Conservation (phyloP, 2,113 vertebrate species). For the Phalacrocorax brasilianus region DNA sequence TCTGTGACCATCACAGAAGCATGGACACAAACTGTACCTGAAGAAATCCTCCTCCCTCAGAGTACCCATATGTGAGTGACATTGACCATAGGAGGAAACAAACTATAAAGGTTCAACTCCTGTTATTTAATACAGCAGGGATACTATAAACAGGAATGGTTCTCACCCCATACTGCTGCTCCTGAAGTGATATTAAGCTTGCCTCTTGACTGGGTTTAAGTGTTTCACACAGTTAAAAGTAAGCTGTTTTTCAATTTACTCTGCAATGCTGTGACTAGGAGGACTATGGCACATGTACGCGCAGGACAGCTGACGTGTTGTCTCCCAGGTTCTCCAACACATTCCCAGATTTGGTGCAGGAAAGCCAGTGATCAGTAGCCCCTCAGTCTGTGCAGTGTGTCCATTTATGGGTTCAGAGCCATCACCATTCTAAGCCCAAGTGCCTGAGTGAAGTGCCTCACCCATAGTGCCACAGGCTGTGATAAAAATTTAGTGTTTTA, state of each 20-base stretch:
- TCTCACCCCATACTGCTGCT: not conserved
- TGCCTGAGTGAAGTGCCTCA: not conserved
- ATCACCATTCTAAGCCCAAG: not conserved
- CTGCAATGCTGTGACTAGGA: not conserved
- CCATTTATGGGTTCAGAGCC: not conserved
- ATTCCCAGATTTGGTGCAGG: not conserved
- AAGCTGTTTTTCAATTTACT: not conserved
- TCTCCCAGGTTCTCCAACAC: not conserved
- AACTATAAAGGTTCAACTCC: not conserved
- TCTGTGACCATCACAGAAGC: not conserved
- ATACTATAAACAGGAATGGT: not conserved
- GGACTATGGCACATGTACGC: not conserved
- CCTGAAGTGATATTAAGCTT: not conserved
- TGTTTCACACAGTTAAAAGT: not conserved
- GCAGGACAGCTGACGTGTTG: not conserved
- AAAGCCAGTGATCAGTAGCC: not conserved
- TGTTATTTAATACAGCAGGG: not conserved
- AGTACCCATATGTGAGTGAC: rapidly evolving
- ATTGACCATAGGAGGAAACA: not conserved
- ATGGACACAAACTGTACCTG: not conserved
- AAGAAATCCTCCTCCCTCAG: not conserved
- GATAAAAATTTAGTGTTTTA: too few species aligned
- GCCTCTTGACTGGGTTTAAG: not conserved
- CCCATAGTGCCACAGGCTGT: not conserved
- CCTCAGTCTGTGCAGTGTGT: not conserved